These are phyloP conservation scores for Clamator glandarius DNA, from an alignment of 2,797 vertebrate genomes.

Conservation along the genomic window DNA sequence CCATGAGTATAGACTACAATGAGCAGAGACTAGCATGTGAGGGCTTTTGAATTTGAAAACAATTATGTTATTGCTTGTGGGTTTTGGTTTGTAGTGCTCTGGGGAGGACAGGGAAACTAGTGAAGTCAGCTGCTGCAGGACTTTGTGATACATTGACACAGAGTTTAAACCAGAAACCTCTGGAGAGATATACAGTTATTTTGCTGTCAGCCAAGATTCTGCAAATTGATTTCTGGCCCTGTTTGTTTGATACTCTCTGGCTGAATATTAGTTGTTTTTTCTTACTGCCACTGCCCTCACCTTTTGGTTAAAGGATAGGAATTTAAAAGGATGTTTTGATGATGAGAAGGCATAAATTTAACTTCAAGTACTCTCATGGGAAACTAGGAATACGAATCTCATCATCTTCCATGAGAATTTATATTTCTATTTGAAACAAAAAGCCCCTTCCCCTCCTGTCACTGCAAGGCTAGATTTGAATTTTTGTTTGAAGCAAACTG, in stretches of 20 bases:
- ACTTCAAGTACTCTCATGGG: not conserved
- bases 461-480: not conserved
- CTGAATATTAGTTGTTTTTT: not conserved
- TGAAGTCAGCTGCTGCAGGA: not conserved
- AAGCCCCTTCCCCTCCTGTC: not conserved
- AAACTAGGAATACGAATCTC: not conserved
- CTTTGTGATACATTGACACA: not conserved
- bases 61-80: not conserved
- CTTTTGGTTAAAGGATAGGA: not conserved
- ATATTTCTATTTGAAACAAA: not conserved
- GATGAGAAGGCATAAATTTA: not conserved
- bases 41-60: not conserved
- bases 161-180: not conserved
- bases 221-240: constrained; percentile 1
- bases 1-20: rapidly evolving
- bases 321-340: not conserved
- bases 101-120: not conserved
- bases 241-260: constrained; percentile 4
- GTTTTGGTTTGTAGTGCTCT: not conserved
- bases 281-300: not conserved
- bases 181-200: not conserved
- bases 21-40: not conserved
- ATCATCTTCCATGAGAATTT: not conserved
- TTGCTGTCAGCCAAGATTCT: not conserved
- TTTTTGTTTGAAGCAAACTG: constrained; percentile 6